Base-by-base conservation (phyloP, 2,888 invertebrate species). In the Alloplasta piceator region DNA sequence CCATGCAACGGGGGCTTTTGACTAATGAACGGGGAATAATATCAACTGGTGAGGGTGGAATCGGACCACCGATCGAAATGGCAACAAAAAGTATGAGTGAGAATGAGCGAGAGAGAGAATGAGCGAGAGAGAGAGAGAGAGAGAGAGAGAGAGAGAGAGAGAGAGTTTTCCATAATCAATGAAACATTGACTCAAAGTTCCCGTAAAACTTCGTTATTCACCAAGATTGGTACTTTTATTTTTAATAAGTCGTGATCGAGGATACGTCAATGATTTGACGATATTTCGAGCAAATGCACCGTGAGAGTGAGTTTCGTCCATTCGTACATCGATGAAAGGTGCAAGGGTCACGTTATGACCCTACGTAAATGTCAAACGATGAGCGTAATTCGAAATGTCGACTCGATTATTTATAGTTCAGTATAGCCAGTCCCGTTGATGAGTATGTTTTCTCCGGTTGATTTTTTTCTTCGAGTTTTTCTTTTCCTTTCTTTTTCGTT, bases 401-500 rank as follows among this genome's bases (percentile, higher is more conserved):
- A 87, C 82, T 36, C 77, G 75, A 85, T 85, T 90, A 90, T 90
- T 89, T 90, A 90, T 90, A 88, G n/a, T n/a, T n/a, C n/a, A n/a
- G 87, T 76, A 68, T 84, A 79, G 79, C 82, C 85, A 77, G 46
- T 46, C 10, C 46, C 85, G 86, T 87, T 90, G 86, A 89, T 87
- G 88, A 88, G 84, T 85, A 86, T 84, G 81, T 85, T 80, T 48
- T 60, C 52, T 64, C n/a, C n/a, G n/a, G n/a, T n/a, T n/a, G n/a
- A n/a, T 58, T 79, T 73, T 80, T 55, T 67, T 64, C 16, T 41
- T 75, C 26, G 26, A 26, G 1, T 2, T 72, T 68, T 60, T 26
- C 48, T 82, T 82, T 66, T 70, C 55, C 46, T 38, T 66, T 52
- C 14, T 52, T 14, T 12, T 12, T 52, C 52, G 43, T 48, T 52